Evolutionary conservation across 2,888 invertebrate genomes (phyloP), one percentile per base, ranked within the genome.

Genomic region (Cremastobaeus sp.): DNA sequence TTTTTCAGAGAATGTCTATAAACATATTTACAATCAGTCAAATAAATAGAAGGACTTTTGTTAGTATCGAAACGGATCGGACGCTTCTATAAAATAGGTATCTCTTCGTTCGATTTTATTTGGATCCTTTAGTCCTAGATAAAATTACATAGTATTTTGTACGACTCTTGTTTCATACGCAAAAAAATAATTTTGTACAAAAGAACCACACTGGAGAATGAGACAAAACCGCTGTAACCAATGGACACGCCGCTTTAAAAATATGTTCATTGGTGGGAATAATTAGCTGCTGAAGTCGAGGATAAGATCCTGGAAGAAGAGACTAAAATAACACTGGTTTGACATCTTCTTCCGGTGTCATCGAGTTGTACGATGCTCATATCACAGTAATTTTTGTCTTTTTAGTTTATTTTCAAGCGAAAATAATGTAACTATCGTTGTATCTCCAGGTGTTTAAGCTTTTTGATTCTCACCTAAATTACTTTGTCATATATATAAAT

Each of bases 21-120:
- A 83, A 84, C 83, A 83, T 84, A 84, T 84, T 81, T 84, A 84
- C 84, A 84, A 77, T 84, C 84, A 84, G 84, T 84, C 83, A 82
- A 84, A 84, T 84, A 84, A 84, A 83, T 84, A 83, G 75, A 74
- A 66, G 43, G 5, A 28, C 55, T 52, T 21, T 25, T 34, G 9
- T 41, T 57, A n/a, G 21, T 9, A 25, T 62, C 20, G 34, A 37
- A 45, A 45, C 34, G 41, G 15, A 28, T 69, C 21, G 47, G 37
- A 48, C 48, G 52, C 28, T 39, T 14, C 48, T 70, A 55, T 20
- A 62, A 70, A 70, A 70, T 70, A 70, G 52, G 37, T 47, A 28
- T 68, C 21, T 68, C 28, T 59, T 39, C 28, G 12, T 54, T 35
- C n/a, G n/a, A n/a, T 47, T n/a, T 32, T 1, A 48, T 52, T n/a